phyloP scores from a whole-genome alignment of 2,113 vertebrate species.

The Rhombomys opimus region DNA sequence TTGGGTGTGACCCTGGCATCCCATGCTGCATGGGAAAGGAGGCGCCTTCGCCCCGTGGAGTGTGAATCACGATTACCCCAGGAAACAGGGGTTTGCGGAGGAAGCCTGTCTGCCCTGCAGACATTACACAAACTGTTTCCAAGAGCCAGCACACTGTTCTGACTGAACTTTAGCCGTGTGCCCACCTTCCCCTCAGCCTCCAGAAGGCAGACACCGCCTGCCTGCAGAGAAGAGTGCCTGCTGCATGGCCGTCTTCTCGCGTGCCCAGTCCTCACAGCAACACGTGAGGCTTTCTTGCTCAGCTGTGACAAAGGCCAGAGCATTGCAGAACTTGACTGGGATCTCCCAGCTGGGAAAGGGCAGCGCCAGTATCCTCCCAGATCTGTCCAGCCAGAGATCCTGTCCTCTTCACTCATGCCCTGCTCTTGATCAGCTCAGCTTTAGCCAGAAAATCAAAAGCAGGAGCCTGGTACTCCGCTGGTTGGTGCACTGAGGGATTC shows the following conservation, averaged over 20 bases:
- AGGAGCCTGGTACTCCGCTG: background rate
- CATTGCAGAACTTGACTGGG: background rate
- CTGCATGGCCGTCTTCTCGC: background rate
- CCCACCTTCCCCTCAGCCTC: background rate
- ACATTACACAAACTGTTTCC: background rate
- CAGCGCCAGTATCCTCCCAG: background rate
- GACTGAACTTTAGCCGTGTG: background rate
- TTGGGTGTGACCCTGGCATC: no score
- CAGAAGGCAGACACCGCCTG: background rate
- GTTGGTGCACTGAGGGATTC: background rate
- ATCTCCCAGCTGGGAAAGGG: background rate
- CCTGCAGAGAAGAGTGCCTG: background rate
- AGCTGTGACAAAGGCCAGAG: constrained; percentile 21
- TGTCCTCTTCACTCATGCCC: background rate
- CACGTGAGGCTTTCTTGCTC: background rate
- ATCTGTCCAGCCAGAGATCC: background rate
- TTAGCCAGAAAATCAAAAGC: background rate
- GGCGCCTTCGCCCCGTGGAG: background rate
- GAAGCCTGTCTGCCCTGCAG: background rate
- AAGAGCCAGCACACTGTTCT: background rate
- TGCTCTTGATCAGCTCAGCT: background rate
- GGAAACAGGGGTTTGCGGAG: background rate
- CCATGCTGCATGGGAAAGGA: background rate
- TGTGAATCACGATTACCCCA: background rate
- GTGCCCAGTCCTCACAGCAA: background rate